Base-by-base conservation (phyloP, 2,797 vertebrate species). In the Sebastes nivosus region DNA sequence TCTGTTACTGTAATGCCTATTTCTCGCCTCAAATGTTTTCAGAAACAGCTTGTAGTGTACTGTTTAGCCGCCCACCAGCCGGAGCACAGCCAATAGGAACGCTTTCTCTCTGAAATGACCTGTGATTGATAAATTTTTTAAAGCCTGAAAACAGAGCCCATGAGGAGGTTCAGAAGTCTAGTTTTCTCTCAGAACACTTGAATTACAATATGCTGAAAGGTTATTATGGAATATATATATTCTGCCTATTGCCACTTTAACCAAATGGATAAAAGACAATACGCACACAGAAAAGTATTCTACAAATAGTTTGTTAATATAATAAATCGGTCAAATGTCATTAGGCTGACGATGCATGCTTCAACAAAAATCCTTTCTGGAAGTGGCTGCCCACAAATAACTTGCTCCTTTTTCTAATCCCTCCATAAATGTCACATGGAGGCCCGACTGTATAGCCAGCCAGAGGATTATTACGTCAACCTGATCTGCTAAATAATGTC, bases 371-470 rank as follows among this genome's bases (percentile, higher is more conserved):
- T 16, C 36, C 58, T 72, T 57, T 67, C 64, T 67, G 46, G 63
- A 81, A 82, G 70, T 55, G 30, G 8, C 50, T 34, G 34, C 25
- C 66, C 22, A 60, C 57, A 78, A 77, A 82, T 85, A 71, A 63
- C 64, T 67, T 72, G n/a, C 61, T 81, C 8, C 71, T 78, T 73
- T 77, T 67, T 75, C 20, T 80, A 86, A 87, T 80, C 72, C 55
- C 59, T 83, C 50, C 50, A 29, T 36, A 46, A 73, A 42, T 27
- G 30, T 81, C 74, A 88, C 81, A 82, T 66, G 66, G 65, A 78
- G 32, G 64, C 69, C 65, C 74, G 16, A 58, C 64, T 65, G 9
- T 66, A 58, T 54, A 63, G 46, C 34, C 42, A 58, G 67, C 77
- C 74, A 65, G 68, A 58, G 22, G 69, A 80, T 73, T 81, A 77